These are phyloP conservation scores for Strigamia crassipes DNA, from an alignment of 2,888 invertebrate species.

Conservation along the genomic window DNA sequence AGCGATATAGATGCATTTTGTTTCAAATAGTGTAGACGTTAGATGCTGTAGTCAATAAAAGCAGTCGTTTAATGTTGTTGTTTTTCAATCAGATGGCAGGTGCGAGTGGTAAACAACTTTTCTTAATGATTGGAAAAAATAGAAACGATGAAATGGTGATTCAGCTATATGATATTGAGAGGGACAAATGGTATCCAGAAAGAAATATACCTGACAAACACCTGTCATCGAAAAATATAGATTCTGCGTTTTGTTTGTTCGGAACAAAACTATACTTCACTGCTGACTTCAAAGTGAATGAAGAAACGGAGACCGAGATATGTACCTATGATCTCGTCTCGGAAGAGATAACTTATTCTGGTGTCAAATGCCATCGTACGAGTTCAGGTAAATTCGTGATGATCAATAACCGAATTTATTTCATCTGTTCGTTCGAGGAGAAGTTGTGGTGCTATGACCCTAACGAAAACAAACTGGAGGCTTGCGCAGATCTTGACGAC, in stretches of 20 bases:
- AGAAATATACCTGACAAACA: background rate
- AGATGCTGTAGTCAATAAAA: background rate
- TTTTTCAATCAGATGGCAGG: background rate
- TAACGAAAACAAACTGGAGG: background rate
- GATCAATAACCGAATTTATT: conserved; percentile 10
- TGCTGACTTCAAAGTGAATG: background rate
- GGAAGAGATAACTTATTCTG: background rate
- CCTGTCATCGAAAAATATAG: background rate
- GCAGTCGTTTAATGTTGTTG: background rate
- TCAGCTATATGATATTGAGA: background rate
- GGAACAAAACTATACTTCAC: conserved; percentile 1
- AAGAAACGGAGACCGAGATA: background rate
- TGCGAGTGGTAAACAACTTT: background rate
- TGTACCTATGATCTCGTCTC: background rate
- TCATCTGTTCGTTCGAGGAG: background rate
- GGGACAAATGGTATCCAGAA: background rate
- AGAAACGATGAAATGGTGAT: background rate
- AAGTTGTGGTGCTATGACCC: background rate
- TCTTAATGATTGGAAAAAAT: background rate
- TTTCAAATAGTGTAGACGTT: background rate
- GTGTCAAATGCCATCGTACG: background rate
- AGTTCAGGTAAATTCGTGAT: background rate
- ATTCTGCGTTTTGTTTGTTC: background rate
- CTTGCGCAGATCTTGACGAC: background rate
- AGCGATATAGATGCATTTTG: background rate